Base-by-base conservation (phyloP, 2,113 vertebrate genomes). In the Cyanistes caeruleus region DNA sequence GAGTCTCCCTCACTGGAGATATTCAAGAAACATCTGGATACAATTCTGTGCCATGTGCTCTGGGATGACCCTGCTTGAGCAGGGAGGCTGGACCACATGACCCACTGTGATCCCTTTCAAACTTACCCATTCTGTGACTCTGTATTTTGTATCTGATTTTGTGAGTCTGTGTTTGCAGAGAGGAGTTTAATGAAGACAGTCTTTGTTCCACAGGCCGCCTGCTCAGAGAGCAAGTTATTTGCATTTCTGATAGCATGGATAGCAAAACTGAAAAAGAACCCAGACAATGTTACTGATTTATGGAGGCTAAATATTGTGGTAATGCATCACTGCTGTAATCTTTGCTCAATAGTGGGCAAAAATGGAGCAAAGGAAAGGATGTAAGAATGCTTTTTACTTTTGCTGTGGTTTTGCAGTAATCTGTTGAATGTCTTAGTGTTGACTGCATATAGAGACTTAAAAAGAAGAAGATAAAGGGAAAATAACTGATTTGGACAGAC, bases 201-300 rank as follows among this genome's bases (percentile, higher is more conserved):
- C 28, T 27, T 60, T 52, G 5, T 33, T 49, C 35, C 10, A 2
- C 68, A 55, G 25, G 39, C 11, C 4, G 41, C 48, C 46, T 63
- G 33, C 24, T 63, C 10, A 31, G 35, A 72, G 15, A 63, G 31
- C 5, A 62, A 75, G n/a, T n/a, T 70, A 69, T 70, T 68, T 53
- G n/a, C 69, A 25, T 76, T 76, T 85, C 23, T 84, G 39, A 56
- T 19, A 46, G 11, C 7, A 84, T 2, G 10, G n/a, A 77, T 23
- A 60, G 14, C 27, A 75, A 52, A 92, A 82, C n/a, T 49, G 52
- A 37, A 52, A 41, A 75, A 72, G 49, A 16, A 68, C 8, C 9
- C 2, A 1, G 31, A 25, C 3, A 53, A 3, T 0, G 0, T 63
- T 75, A 24, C 18, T 31, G 17, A 23, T 65, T 74, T 51, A 28